Evolutionary conservation across 37 sponge, comb jelly and placozoan species (phyloP), one percentile per base, ranked within the genome.

Genomic region (Cliona cf. orientalis): DNA sequence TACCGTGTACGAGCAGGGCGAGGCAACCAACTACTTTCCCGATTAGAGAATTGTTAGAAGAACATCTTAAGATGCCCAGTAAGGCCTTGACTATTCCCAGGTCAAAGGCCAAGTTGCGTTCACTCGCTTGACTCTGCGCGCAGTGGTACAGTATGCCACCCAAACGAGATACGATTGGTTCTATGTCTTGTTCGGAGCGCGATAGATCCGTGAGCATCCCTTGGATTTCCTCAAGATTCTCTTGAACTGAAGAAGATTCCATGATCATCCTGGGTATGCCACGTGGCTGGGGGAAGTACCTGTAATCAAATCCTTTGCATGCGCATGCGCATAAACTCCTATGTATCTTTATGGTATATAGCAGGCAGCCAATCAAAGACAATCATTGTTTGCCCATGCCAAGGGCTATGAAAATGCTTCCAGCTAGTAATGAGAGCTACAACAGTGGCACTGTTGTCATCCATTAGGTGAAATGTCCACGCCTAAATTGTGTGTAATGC

Each of bases 51-150:
- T 56, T 31, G 29, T 42, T 5, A 2, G 46, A 34, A 34, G 69
- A 57, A 23, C 58, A 87, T 7, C 69, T 68, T 39, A 87, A 36
- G 36, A 87, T 72, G 12, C 87, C 87, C 41, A 87, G 60, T 9
- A 87, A 33, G 21, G 73, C 80, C 22, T 59, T 62, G 38, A 71
- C 58, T 34, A 70, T 61, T 2, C 73, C 64, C 42, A n/a, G 22
- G 22, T 72, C 58, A 37, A 68, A 76, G 44, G 71, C 36, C 34
- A 31, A 32, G 35, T 81, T 2, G 25, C 66, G 41, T 25, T 71
- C 46, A 17, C 26, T 43, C 2, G 21, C 3, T 23, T 43, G 11
- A 29, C 33, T 34, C 41, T 34, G 53, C 2, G 14, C 45, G 9
- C 58, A 56, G 38, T 33, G 77, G 68, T 12, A 28, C 5, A 81